Base-by-base conservation (phyloP, 2,113 vertebrate genomes). In the Solenodon paradoxus region DNA sequence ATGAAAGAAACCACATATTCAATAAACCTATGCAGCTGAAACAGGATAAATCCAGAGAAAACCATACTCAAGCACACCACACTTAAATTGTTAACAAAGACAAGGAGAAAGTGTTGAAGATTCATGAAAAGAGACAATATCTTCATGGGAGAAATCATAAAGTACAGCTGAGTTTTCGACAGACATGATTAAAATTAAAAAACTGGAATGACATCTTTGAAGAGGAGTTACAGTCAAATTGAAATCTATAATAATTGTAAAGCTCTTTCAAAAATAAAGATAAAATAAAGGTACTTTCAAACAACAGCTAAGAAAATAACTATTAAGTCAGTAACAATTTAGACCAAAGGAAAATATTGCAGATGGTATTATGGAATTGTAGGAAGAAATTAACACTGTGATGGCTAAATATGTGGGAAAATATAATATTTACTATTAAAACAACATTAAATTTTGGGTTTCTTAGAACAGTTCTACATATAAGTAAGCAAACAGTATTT, bases 251-350 rank as follows among this genome's bases (percentile, higher is more conserved):
- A 81, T 49, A 26, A 64, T 55, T 64, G 12, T 85, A 86, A 90
- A 89, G 20, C 35, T 66, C 42, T 55, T 88, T 71, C 30, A 84
- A 28, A 94, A 94, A 83, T 49, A 22, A 89, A 84, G 63, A 66
- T 49, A 86, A 81, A 82, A 81, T 55, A 78, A 92, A 93, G 51
- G 81, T 49, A 7, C 30, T 68, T 81, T n/a, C 28, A 90, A 87
- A 93, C 20, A 69, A 90, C 84, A 81, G 30, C 30, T 80, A 80
- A 69, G 85, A 72, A 93, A 90, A 51, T 84, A 90, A 84, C 16
- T 84, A 77, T 68, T 75, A 94, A 94, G 59, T 9, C 47, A 68
- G 6, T 90, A 64, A 32, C 61, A 32, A 64, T 64, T 89, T 82
- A 71, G 24, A 9, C 16, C 77, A 90, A 90, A 59, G 15, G 87